Evolutionary conservation across 2,113 vertebrate genomes (phyloP).

Genomic region (Melanostigma gelatinosum): DNA sequence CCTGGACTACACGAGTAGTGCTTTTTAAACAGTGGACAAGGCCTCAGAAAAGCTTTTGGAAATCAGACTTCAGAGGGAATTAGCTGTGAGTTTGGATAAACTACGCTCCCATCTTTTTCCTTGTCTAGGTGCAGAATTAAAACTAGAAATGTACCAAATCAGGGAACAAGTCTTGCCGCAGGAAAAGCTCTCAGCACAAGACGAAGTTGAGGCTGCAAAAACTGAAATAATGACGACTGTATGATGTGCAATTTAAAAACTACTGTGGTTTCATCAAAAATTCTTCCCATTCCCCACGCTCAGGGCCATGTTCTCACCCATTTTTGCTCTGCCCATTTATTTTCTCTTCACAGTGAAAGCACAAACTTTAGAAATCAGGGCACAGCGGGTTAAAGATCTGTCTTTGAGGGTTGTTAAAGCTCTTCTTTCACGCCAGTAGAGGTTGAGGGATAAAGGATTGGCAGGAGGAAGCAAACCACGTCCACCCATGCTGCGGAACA

Average conservation of each 20-base stretch:
- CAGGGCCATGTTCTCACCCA: slow-evolving; percentile 48
- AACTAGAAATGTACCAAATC: slow-evolving; percentile 29
- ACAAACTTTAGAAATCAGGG: slow-evolving; percentile 49
- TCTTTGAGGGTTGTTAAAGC: slow-evolving; percentile 45
- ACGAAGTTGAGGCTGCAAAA: slow-evolving; percentile 35
- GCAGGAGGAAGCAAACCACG: slow-evolving; percentile 44
- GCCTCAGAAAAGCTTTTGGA: slow-evolving; percentile 28
- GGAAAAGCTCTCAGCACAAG: slow-evolving; percentile 20
- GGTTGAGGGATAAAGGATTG: slow-evolving; percentile 56
- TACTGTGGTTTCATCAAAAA: slow-evolving; percentile 35
- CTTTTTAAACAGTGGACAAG: slow-evolving; percentile 16
- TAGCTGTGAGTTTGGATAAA: slow-evolving; percentile 13
- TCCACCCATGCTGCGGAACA: slow-evolving; percentile 37
- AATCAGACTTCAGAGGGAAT: slow-evolving; percentile 26
- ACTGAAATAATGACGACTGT: slow-evolving; percentile 41
- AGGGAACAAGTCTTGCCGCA: slow-evolving; percentile 5
- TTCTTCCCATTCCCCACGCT: slow-evolving; percentile 37
- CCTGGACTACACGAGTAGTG: slow-evolving; percentile 11
- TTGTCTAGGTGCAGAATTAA: slow-evolving; percentile 15
- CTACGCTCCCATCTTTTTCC: slow-evolving; percentile 4
- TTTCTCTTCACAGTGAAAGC: slow-evolving; percentile 38
- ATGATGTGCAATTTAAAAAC: slow-evolving; percentile 50
- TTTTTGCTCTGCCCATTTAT: slow-evolving; percentile 52
- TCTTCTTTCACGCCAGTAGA: slow-evolving; percentile 38
- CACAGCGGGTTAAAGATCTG: slow-evolving; percentile 42